Percentiles rank a stretch among this genome's conserved stretches.
Conservation (phyloP, 2,113 vertebrate species). For the Theropithecus gelada region DNA sequence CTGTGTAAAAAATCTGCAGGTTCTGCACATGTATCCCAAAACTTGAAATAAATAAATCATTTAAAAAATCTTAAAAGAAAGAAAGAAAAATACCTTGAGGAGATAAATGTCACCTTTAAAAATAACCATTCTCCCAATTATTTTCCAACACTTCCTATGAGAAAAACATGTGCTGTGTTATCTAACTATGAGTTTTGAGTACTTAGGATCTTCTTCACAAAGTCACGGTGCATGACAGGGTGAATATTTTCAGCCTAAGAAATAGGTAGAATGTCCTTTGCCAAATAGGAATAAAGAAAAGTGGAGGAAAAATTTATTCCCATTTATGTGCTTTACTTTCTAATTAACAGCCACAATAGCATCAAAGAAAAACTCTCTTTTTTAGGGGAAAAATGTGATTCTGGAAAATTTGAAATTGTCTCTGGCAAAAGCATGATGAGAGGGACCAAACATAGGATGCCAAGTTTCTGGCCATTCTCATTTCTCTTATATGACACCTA, state of each 20-base stretch:
- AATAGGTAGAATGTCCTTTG: background rate
- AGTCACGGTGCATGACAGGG: background rate
- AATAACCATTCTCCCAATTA: background rate
- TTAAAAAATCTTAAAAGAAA: background rate
- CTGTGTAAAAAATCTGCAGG: too few relatives aligned
- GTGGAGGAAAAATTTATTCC: background rate
- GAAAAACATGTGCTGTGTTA: background rate
- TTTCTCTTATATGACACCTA: background rate
- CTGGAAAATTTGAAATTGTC: background rate
- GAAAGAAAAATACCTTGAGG: background rate
- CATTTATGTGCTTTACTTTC: background rate
- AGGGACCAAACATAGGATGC: background rate
- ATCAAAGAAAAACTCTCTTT: background rate
- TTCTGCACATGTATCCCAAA: too few relatives aligned
- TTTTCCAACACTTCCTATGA: conserved; percentile 43
- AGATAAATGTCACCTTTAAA: conserved; percentile 5
- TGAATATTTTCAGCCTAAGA: background rate
- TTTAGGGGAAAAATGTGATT: background rate
- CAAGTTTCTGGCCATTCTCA: background rate
- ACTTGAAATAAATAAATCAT: too few relatives aligned
- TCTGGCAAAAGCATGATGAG: background rate
- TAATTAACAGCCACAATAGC: background rate
- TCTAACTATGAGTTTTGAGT: background rate
- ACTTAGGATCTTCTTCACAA: background rate
- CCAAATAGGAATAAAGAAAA: background rate